These are phyloP conservation scores for Salmo trutta DNA, from an alignment of 2,797 vertebrate genomes.

Conservation along the genomic window DNA sequence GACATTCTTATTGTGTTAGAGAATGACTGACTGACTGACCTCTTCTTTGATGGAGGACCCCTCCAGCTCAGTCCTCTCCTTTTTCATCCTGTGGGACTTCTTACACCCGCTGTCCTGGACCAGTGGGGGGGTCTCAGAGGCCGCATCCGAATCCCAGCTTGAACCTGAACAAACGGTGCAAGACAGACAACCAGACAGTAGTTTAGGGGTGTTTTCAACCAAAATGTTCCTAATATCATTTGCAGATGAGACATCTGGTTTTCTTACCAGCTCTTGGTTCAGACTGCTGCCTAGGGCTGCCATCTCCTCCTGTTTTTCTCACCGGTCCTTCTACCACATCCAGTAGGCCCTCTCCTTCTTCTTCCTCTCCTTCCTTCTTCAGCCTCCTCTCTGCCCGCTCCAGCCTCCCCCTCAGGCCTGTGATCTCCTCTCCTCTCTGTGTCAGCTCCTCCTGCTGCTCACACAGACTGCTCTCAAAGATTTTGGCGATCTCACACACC, in stretches of 20 bases:
- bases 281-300: constrained; percentile 37
- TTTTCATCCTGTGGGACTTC: constrained; percentile 52
- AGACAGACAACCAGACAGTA: neutral
- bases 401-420: constrained; percentile 63
- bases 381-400: constrained; percentile 66
- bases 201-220: neutral
- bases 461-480: constrained; percentile 74
- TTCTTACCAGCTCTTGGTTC: constrained; percentile 50
- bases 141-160: constrained; percentile 35
- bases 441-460: constrained; percentile 72
- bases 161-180: constrained; percentile 29
- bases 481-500: constrained; percentile 75
- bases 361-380: constrained; percentile 49
- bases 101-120: constrained; percentile 42
- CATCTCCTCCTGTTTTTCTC: constrained; percentile 41
- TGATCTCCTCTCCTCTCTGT: constrained; percentile 66
- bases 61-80: constrained; percentile 56
- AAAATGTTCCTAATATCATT: neutral
- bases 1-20: too few relatives aligned
- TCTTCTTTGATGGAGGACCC: constrained; percentile 60
- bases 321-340: constrained; percentile 8
- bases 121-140: constrained; percentile 39
- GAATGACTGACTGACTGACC: constrained; percentile 43
- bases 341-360: constrained; percentile 25
- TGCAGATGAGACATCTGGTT: neutral